phyloP scores from a whole-genome alignment of 2,113 vertebrate species.

The Mustelus asterias region DNA sequence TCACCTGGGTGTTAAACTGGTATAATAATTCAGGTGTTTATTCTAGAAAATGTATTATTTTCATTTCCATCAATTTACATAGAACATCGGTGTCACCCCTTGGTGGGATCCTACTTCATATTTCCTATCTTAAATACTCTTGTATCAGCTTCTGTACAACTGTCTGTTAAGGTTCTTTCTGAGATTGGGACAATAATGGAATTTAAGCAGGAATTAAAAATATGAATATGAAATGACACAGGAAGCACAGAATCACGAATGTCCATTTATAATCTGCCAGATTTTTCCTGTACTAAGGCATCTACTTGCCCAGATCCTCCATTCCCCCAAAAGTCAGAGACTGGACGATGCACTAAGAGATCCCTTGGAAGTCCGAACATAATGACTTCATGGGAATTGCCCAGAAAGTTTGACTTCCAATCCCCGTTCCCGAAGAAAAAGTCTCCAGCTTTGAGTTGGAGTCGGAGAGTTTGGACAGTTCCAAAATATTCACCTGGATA shows the following conservation, averaged over 20 bases:
- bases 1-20: no score
- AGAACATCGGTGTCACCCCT: not conserved
- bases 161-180: not conserved
- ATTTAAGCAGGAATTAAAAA: not conserved
- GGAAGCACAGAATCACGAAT: not conserved
- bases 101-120: not conserved
- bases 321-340: no score
- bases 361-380: no score
- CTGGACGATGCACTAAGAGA: no score
- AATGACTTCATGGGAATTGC: no score
- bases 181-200: not conserved
- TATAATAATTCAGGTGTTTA: no score
- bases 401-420: no score
- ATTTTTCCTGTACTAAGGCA: not conserved
- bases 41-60: not conserved
- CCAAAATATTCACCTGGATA: no score
- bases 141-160: not conserved
- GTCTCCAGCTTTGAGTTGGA: no score
- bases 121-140: not conserved
- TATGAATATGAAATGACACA: not conserved
- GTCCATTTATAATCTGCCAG: not conserved
- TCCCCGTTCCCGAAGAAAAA: no score
- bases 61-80: not conserved
- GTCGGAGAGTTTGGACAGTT: no score
- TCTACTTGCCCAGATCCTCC: not conserved